Conservation (phyloP, 2,113 vertebrate species). For the Vulpes ferrilata region DNA sequence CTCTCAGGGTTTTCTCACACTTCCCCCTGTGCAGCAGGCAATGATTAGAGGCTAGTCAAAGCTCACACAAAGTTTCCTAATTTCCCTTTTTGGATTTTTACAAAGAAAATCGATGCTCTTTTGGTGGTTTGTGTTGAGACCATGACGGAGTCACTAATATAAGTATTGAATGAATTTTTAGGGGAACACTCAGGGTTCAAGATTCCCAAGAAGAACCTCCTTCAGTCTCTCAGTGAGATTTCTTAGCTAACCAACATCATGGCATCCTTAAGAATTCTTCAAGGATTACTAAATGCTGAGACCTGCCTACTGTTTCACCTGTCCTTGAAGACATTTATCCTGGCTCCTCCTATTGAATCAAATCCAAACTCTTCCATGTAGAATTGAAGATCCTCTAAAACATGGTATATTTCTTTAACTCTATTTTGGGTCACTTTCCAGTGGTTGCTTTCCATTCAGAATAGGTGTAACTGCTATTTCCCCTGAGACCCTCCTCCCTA, state of each 20-base stretch:
- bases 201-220: background rate
- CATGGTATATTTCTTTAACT: background rate
- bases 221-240: background rate
- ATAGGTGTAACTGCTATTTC: background rate
- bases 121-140: background rate
- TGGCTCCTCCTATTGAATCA: background rate
- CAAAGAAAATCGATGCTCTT: background rate
- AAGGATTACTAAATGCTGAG: background rate
- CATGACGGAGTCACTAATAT: background rate
- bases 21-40: background rate
- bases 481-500: background rate
- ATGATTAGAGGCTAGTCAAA: background rate
- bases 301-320: background rate
- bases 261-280: background rate
- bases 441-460: background rate
- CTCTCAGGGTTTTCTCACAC: background rate
- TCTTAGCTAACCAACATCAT: background rate
- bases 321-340: background rate
- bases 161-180: background rate
- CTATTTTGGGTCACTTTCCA: background rate
- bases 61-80: background rate
- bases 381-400: background rate
- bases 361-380: background rate
- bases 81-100: background rate
- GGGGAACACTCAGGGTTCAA: background rate